Percentiles rank a stretch among this genome's conserved stretches.
phyloP scores from a whole-genome alignment of 2,797 vertebrate genomes.

The Parauchenoglanis punctatus region DNA sequence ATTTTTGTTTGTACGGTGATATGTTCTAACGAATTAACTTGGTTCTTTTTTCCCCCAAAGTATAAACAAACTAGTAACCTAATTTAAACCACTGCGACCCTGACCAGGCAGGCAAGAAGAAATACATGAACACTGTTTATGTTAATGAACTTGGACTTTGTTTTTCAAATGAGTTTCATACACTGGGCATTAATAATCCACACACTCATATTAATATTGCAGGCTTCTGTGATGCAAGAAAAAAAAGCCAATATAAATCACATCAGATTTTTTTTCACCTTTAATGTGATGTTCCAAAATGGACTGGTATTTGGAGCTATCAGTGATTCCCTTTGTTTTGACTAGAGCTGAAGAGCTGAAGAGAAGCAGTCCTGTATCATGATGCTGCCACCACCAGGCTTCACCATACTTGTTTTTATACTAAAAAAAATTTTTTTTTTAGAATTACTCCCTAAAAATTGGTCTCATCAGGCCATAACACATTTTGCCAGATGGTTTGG shows the following conservation, averaged over 20 bases:
- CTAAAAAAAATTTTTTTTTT: background rate
- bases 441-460: background rate
- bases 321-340: background rate
- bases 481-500: background rate
- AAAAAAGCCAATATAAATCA: too few species aligned
- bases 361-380: background rate
- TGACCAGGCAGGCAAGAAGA: background rate
- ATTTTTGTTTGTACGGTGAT: background rate
- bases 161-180: background rate
- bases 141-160: background rate
- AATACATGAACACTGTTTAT: background rate
- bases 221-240: too few species aligned
- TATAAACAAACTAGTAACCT: background rate
- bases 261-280: too few species aligned
- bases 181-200: too few species aligned
- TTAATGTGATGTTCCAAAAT: too few species aligned
- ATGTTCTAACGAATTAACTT: background rate
- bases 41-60: too few species aligned
- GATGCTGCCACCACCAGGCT: background rate
- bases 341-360: background rate
- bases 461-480: background rate
- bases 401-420: background rate
- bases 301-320: background rate
- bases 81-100: background rate
- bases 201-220: too few species aligned